These are phyloP conservation scores for Cichladusa arquata DNA, from an alignment of 2,113 vertebrate species.

Conservation along the genomic window DNA sequence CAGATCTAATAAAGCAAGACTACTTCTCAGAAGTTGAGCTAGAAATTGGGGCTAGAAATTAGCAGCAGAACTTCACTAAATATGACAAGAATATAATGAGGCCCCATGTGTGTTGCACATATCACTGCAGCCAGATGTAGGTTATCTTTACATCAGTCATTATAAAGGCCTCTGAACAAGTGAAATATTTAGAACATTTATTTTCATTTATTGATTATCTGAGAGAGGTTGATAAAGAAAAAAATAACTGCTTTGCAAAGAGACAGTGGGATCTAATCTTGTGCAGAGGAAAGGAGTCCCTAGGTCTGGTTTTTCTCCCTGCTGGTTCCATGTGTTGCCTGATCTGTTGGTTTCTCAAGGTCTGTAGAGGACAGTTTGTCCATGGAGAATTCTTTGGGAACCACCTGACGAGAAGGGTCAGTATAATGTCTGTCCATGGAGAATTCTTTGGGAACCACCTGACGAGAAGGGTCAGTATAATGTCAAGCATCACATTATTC, in stretches of 20 bases:
- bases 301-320: neutral
- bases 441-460: neutral
- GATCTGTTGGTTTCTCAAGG: neutral
- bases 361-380: neutral
- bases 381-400: neutral
- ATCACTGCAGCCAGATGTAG: neutral
- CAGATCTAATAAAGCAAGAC: neutral
- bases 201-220: neutral
- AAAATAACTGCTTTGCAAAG: neutral
- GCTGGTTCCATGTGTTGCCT: neutral
- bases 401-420: accelerated
- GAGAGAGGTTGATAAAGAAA: neutral
- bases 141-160: neutral
- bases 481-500: neutral
- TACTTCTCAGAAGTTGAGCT: neutral
- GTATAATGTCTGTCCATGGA: neutral
- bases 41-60: neutral
- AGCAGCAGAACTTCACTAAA: neutral
- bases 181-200: neutral
- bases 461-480: neutral
- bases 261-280: neutral
- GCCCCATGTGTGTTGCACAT: neutral
- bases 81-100: neutral
- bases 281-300: neutral
- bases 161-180: neutral